These are phyloP conservation scores for Stenotaenia linearis DNA, from an alignment of 2,888 invertebrate species.

Conservation along the genomic window DNA sequence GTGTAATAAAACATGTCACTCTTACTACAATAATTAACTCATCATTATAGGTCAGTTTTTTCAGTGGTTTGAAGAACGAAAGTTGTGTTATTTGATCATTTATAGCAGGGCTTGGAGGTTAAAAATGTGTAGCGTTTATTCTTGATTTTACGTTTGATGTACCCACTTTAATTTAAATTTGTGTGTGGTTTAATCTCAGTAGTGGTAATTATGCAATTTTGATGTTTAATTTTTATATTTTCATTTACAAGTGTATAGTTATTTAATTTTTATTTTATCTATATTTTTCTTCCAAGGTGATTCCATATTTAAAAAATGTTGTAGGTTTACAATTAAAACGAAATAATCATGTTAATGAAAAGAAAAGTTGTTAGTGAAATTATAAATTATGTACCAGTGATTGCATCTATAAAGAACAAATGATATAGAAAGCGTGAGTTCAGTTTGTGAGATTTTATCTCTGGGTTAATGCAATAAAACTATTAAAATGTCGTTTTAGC, in stretches of 20 bases:
- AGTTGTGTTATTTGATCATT: not conserved
- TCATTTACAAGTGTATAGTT: not conserved
- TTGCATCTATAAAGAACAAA: not conserved
- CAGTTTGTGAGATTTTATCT: not conserved
- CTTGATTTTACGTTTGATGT: not conserved
- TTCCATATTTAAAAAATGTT: constrained; percentile 27
- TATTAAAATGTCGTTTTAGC: not conserved
- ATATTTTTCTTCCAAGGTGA: not conserved
- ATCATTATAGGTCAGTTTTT: not conserved
- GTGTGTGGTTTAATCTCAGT: not conserved
- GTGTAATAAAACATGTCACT: not conserved
- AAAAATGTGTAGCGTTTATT: not conserved
- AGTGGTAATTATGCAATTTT: constrained; percentile 19
- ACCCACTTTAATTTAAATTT: too few species aligned
- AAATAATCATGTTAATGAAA: not conserved
- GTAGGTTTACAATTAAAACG: constrained; percentile 28
- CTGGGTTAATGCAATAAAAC: not conserved
- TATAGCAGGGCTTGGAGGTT: not conserved
- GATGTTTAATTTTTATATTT: not conserved
- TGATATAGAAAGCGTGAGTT: not conserved
- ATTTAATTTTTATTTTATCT: not conserved
- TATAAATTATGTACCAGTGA: not conserved
- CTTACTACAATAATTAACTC: not conserved
- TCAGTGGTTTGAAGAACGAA: not conserved
- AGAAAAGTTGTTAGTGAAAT: not conserved